These are phyloP conservation scores for Brachionus rotundiformis DNA, from an alignment of 1,140 invertebrate genomes.

Conservation along the genomic window DNA sequence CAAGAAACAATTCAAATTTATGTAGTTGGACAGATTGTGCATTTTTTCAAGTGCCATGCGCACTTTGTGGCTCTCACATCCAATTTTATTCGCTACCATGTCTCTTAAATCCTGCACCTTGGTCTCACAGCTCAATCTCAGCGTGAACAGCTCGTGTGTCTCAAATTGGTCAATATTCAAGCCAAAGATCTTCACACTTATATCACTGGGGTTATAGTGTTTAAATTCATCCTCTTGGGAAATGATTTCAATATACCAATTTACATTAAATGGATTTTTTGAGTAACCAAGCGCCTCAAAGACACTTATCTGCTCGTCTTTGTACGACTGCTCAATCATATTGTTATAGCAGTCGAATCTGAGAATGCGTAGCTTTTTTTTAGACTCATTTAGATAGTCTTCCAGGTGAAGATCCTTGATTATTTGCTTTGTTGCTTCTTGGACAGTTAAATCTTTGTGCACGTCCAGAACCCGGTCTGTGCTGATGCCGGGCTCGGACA, in stretches of 20 bases:
- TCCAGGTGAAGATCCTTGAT: conserved; percentile 59
- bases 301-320: conserved; percentile 66
- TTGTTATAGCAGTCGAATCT: conserved; percentile 72
- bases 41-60: conserved; percentile 21
- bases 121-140: not conserved
- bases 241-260: conserved; percentile 36
- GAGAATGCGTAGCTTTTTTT: conserved; percentile 68
- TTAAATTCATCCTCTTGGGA: not conserved
- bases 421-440: conserved; percentile 68
- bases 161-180: not conserved
- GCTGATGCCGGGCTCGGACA: conserved; percentile 54
- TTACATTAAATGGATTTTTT: conserved; percentile 34
- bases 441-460: conserved; percentile 68
- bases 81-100: not conserved
- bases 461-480: conserved; percentile 67
- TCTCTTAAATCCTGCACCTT: not conserved
- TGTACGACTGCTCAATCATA: conserved; percentile 73
- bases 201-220: conserved; percentile 30
- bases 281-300: conserved; percentile 16
- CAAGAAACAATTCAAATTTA: not conserved
- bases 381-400: not conserved
- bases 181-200: not conserved
- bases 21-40: not conserved
- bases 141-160: not conserved
- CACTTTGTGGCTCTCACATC: not conserved